Base-by-base conservation (phyloP, 2,113 vertebrate species). In the Mugil cephalus region DNA sequence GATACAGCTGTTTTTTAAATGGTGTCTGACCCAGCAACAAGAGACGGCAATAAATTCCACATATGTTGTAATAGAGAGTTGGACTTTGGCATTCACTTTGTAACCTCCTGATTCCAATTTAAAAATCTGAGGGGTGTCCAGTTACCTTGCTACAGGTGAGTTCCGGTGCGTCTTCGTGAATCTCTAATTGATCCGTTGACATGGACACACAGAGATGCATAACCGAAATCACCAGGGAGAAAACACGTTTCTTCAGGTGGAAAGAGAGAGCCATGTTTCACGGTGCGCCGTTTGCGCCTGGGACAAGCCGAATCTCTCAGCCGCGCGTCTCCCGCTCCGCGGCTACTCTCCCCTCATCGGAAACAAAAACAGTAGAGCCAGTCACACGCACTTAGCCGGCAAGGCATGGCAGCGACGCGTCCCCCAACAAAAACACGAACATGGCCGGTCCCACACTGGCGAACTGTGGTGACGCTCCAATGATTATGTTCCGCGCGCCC, bases 71-170 rank as follows among this genome's bases (percentile, higher is more conserved):
- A n/a, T n/a, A n/a, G n/a, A n/a, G n/a, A n/a, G n/a, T n/a, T n/a
- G n/a, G n/a, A n/a, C n/a, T n/a, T n/a, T 30, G 3, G 24, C 24
- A 30, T 30, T 30, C 7, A 40, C 42, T 62, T 4, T 52, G 10
- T 18, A 36, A 24, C 19, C 9, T 15, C 6, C 34, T 67, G 8
- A 14, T 15, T 67, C 14, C 8, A n/a, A 59, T 13, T 15, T 13
- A 35, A 1, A 19, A 54, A 58, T 4, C 4, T 30, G 7, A 34
- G 19, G 5, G 5, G 8, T 34, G 17, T 52, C 21, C 5, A 4
- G 4, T 85, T 90, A 90, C 89, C 78, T 87, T 7, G 53, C 78
- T 69, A 2, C 82, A 88, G 36, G 0, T 68, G 45, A 84, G 34
- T 2, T 52, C 61, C 45, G 84, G 67, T 40, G 58, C 8, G 47